Conservation (phyloP, 1,140 invertebrate species). For the Trissolcus basalis region DNA sequence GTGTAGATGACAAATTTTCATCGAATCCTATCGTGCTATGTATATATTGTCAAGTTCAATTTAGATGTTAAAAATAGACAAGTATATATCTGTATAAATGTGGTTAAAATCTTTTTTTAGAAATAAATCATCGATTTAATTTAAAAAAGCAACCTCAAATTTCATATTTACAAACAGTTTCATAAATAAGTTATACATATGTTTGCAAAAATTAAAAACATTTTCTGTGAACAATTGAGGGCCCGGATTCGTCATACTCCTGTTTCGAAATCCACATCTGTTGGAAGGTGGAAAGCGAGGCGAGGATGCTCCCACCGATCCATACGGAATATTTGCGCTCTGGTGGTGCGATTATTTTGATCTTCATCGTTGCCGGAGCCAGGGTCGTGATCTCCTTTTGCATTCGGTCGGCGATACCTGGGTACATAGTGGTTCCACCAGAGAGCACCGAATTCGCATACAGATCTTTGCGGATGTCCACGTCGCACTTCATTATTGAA, state of each 20-base stretch:
- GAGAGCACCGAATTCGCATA: constrained; percentile 90
- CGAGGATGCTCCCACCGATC: constrained; percentile 91
- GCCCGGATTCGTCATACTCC: constrained; percentile 74
- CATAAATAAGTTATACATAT: neutral
- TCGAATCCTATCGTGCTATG: constrained; percentile 56
- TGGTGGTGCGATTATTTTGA: constrained; percentile 95
- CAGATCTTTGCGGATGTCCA: constrained; percentile 89
- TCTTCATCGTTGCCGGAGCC: constrained; percentile 93
- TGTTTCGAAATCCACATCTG: constrained; percentile 75
- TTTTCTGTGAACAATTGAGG: constrained; percentile 88
- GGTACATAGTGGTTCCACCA: constrained; percentile 87
- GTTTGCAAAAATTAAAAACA: constrained; percentile 82
- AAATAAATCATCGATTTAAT: constrained; percentile 14
- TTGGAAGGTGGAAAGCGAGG: constrained; percentile 92
- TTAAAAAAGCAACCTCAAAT: neutral
- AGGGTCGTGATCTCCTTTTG: constrained; percentile 92
- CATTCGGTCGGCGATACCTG: constrained; percentile 90
- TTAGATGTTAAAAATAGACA: constrained; percentile 58
- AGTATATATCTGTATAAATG: constrained; percentile 53
- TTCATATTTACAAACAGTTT: too few relatives aligned
- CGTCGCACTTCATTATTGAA: constrained; percentile 96
- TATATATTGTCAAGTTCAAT: constrained; percentile 64
- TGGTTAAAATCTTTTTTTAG: constrained; percentile 25
- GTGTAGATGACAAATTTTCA: constrained; percentile 2
- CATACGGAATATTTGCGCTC: constrained; percentile 94